These are phyloP conservation scores for Temnothorax curvispinosus DNA, from an alignment of 1,140 invertebrate genomes.

Conservation along the genomic window DNA sequence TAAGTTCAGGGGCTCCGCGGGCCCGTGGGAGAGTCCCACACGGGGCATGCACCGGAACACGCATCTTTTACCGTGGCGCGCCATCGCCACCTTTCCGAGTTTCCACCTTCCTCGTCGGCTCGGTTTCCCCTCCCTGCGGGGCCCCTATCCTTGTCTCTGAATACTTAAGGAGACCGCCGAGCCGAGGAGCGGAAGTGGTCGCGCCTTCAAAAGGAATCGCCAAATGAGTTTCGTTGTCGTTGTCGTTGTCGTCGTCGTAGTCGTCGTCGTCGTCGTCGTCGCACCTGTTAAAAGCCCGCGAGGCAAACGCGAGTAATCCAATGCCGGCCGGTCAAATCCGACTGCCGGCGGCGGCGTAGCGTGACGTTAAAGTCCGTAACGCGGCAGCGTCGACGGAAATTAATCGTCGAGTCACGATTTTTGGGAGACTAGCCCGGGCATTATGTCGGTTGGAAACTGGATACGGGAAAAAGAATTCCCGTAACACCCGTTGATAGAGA, in stretches of 20 bases:
- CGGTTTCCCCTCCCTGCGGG: background rate
- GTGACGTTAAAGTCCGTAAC: slow-evolving; percentile 34
- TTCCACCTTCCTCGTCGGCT: slow-evolving; percentile 27
- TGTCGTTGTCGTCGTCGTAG: slow-evolving; percentile 27
- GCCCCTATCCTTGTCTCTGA: slow-evolving; percentile 1
- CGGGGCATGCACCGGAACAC: slow-evolving; percentile 84
- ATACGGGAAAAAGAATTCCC: background rate
- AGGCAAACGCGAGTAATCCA: slow-evolving; percentile 9
- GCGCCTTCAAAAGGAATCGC: slow-evolving; percentile 53
- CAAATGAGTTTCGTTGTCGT: slow-evolving; percentile 43
- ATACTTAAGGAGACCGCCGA: slow-evolving; percentile 38
- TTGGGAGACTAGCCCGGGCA: background rate
- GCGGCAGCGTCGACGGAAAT: background rate
- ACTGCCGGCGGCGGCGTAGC: background rate
- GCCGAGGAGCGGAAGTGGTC: slow-evolving; percentile 62
- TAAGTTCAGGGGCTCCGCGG: slow-evolving; percentile 75
- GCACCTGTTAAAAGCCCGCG: slow-evolving; percentile 36
- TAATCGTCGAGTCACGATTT: slow-evolving; percentile 15
- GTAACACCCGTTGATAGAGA: background rate
- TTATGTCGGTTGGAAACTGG: background rate
- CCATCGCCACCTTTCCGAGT: slow-evolving; percentile 69
- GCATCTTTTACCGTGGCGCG: slow-evolving; percentile 41
- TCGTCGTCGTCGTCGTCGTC: slow-evolving; percentile 26
- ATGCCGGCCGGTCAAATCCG: slow-evolving; percentile 14
- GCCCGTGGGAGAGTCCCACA: slow-evolving; percentile 85